These are phyloP conservation scores for Saturnia pavonia DNA, from an alignment of 2,888 invertebrate species.

Conservation along the genomic window DNA sequence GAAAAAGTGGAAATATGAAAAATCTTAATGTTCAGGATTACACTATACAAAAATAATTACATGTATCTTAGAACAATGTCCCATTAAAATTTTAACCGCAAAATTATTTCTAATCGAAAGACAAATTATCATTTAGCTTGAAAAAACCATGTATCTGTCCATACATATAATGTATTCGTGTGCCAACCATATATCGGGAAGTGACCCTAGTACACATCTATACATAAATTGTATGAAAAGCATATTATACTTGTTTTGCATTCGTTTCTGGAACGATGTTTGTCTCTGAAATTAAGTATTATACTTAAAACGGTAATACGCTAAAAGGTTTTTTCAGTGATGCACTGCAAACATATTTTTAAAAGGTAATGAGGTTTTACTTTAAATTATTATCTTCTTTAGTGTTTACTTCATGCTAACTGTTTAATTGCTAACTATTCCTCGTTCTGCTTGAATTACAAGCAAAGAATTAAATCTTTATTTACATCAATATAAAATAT, in stretches of 20 bases:
- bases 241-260: conserved; percentile 27
- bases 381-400: background rate
- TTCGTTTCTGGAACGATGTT: conserved; percentile 32
- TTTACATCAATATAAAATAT: too few species aligned
- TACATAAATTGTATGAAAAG: conserved; percentile 14
- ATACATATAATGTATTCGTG: background rate
- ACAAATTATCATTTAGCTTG: too few species aligned
- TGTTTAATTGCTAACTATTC: too few species aligned
- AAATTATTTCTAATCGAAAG: too few species aligned
- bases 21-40: too few species aligned
- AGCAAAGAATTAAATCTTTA: too few species aligned
- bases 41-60: too few species aligned
- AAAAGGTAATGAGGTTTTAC: background rate
- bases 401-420: too few species aligned
- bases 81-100: too few species aligned
- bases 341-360: background rate
- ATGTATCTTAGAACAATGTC: too few species aligned
- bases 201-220: conserved; percentile 9
- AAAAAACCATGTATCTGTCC: background rate
- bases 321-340: conserved; percentile 24
- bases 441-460: too few species aligned
- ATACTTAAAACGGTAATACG: conserved; percentile 23
- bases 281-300: conserved; percentile 31
- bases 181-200: background rate
- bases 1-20: background rate